phyloP scores from a whole-genome alignment of 2,113 vertebrate species.

The Clupea harengus region DNA sequence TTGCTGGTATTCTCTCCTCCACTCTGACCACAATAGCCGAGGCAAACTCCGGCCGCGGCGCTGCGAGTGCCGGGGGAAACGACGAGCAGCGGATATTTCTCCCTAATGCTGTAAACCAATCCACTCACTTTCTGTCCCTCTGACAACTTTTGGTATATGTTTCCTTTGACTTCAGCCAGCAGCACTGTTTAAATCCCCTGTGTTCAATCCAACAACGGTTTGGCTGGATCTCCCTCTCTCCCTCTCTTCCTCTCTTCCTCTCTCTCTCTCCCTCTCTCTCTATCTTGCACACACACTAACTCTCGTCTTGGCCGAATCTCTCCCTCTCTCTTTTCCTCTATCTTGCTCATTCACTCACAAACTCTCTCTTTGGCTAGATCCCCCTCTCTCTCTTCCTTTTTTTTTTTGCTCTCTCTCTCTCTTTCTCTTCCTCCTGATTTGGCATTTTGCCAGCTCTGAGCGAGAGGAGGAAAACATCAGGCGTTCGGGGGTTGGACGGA shows the following conservation, averaged over 20 bases:
- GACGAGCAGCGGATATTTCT: neutral
- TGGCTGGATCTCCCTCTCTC: neutral
- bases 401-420: neutral
- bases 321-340: neutral
- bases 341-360: neutral
- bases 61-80: neutral
- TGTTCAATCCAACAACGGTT: slow-evolving; percentile 2
- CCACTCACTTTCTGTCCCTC: neutral
- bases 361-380: neutral
- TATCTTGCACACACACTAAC: neutral
- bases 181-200: slow-evolving; percentile 1
- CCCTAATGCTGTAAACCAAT: slow-evolving; percentile 12
- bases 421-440: neutral
- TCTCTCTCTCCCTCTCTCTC: slow-evolving; percentile 21
- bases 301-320: neutral
- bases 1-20: neutral
- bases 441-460: neutral
- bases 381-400: neutral
- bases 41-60: neutral
- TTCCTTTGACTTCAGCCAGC: slow-evolving; percentile 12
- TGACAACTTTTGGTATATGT: neutral
- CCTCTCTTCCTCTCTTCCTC: neutral
- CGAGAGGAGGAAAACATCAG: slow-evolving; percentile 19
- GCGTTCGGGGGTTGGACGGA: neutral
- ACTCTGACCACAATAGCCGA: neutral